phyloP scores from a whole-genome alignment of 2,113 vertebrate species.

The Catagonus wagneri region DNA sequence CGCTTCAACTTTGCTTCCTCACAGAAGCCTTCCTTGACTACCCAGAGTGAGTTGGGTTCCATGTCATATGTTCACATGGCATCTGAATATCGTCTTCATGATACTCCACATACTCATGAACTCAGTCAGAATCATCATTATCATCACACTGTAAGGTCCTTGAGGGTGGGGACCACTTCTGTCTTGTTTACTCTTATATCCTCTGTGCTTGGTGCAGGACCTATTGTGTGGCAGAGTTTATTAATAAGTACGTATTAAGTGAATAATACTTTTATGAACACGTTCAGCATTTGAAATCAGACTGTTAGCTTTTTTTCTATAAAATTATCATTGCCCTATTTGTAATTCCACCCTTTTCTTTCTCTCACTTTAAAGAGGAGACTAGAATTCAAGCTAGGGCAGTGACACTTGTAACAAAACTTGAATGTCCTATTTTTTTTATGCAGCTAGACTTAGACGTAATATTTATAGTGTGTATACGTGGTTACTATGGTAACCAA shows the following conservation, averaged over 20 bases:
- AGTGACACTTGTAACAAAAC: not conserved
- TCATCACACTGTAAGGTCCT: not conserved
- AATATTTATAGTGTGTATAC: not conserved
- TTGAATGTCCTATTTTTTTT: not conserved
- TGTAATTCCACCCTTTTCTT: not conserved
- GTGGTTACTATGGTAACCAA: not conserved
- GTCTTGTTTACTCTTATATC: not conserved
- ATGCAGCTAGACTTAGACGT: not conserved
- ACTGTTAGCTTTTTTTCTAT: not conserved
- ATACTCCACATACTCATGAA: not conserved
- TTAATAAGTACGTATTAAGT: not conserved
- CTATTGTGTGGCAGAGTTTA: not conserved
- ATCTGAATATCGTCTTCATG: not conserved
- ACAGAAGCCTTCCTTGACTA: not conserved
- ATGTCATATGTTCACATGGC: not conserved
- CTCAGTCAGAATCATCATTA: not conserved
- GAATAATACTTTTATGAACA: not conserved
- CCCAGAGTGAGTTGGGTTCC: not conserved
- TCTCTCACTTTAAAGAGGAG: constrained; percentile 1
- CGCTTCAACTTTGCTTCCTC: not conserved
- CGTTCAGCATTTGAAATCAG: not conserved
- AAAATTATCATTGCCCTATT: not conserved
- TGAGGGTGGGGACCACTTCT: not conserved
- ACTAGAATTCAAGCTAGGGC: not conserved
- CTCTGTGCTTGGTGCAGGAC: not conserved